These are phyloP conservation scores for Euphonia xanthogaster DNA, from an alignment of 2,797 vertebrate genomes.

Conservation along the genomic window DNA sequence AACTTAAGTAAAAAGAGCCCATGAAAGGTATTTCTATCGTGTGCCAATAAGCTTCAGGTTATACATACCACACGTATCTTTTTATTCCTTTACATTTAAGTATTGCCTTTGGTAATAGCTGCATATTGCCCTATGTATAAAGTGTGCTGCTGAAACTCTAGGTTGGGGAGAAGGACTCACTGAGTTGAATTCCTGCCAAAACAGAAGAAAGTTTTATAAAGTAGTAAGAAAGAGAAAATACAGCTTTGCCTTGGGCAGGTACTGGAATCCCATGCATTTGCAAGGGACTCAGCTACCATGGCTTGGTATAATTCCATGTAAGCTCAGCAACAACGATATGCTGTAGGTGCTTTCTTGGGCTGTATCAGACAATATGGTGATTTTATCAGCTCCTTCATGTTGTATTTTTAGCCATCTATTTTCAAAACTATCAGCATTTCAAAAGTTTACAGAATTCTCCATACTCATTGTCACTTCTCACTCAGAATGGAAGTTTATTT, in stretches of 20 bases:
- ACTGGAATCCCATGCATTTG: not conserved
- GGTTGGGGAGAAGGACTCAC: not conserved
- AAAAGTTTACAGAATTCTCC: not conserved
- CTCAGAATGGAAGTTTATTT: not conserved
- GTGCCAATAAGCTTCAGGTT: not conserved
- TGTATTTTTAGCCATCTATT: not conserved
- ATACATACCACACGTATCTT: not conserved
- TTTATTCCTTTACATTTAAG: not conserved
- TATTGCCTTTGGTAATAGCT: not conserved
- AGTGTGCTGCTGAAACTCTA: not conserved
- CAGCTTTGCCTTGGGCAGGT: not conserved
- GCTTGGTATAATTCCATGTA: not conserved
- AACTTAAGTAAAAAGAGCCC: not conserved
- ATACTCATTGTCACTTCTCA: not conserved
- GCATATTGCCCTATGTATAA: not conserved
- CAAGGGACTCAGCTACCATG: not conserved
- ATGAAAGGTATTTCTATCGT: not conserved
- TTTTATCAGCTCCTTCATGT: not conserved
- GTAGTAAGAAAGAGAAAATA: not conserved
- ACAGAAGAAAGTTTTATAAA: not conserved
- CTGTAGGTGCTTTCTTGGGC: not conserved
- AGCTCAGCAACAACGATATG: not conserved
- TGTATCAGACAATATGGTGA: not conserved
- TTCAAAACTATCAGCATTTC: not conserved
- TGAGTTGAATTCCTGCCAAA: not conserved